These are phyloP conservation scores for Drosophila sturtevanti DNA, from an alignment of 1,140 invertebrate species.

Conservation along the genomic window DNA sequence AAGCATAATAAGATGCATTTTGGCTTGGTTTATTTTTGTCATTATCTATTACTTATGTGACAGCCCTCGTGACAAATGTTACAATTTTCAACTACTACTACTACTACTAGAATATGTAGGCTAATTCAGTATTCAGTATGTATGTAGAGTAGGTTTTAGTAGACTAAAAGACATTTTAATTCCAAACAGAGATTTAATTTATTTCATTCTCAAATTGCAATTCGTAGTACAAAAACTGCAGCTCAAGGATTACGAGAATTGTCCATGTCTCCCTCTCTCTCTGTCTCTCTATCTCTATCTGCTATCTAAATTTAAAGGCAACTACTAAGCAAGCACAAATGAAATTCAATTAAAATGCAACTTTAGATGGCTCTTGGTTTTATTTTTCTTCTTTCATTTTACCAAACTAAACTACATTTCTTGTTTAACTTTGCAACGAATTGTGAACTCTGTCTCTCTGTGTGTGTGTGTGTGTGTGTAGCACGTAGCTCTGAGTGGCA, in stretches of 20 bases:
- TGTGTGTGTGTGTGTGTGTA: not conserved
- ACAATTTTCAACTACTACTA: not conserved
- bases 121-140: not conserved
- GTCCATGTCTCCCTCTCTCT: too few relatives aligned
- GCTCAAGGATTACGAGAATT: not conserved
- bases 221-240: not conserved
- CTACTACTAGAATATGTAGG: not conserved
- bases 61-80: not conserved
- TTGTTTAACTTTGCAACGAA: not conserved
- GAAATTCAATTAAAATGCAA: conserved; percentile 16
- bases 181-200: not conserved
- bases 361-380: conserved; percentile 8
- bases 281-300: not conserved
- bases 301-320: not conserved
- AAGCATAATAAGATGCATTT: too few relatives aligned
- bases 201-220: conserved; percentile 11
- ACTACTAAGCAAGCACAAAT: conserved; percentile 7
- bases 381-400: conserved; percentile 7
- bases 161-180: not conserved
- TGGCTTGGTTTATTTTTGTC: not conserved
- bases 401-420: conserved; percentile 7
- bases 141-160: not conserved
- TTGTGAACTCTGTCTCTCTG: not conserved
- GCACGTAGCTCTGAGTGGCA: not conserved
- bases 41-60: not conserved